These are phyloP conservation scores for Porites evermanni DNA, from an alignment of 92 coral and sea anemone genomes.

Conservation along the genomic window DNA sequence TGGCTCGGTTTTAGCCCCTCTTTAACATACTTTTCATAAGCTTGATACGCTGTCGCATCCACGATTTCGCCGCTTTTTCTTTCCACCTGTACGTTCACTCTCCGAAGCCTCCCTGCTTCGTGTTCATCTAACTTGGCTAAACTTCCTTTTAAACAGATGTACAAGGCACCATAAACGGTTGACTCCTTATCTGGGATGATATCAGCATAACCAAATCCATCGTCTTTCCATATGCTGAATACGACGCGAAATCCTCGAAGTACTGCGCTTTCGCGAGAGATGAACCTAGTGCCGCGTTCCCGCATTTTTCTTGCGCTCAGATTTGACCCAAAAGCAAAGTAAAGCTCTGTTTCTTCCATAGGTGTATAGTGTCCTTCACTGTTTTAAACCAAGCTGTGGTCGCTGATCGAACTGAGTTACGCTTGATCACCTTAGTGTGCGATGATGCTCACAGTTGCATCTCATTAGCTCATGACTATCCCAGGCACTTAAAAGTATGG, in stretches of 20 bases:
- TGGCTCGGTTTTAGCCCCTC: conserved; percentile 54
- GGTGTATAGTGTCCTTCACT: too few species aligned
- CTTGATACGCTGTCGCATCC: conserved; percentile 50
- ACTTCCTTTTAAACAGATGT: conserved; percentile 43
- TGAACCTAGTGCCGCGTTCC: conserved; percentile 62
- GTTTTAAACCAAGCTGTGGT: too few species aligned
- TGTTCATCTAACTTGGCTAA: background rate
- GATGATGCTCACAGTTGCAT: too few species aligned
- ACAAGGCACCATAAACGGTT: conserved; percentile 64
- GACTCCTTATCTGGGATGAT: conserved; percentile 55
- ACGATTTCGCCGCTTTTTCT: conserved; percentile 47
- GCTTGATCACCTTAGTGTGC: too few species aligned
- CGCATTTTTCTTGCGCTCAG: conserved; percentile 60
- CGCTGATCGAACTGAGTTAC: too few species aligned
- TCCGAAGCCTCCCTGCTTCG: conserved; percentile 22
- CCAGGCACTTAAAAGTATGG: too few species aligned
- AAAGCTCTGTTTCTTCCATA: background rate
- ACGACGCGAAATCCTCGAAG: conserved; percentile 56
- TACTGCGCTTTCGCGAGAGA: conserved; percentile 57
- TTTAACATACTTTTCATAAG: conserved; percentile 28
- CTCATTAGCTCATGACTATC: too few species aligned
- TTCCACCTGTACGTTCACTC: conserved; percentile 50
- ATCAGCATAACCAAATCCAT: conserved; percentile 56
- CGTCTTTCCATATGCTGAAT: conserved; percentile 50
- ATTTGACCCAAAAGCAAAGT: conserved; percentile 65